These are phyloP conservation scores for Lucinisca nassula DNA, from an alignment of 2,888 invertebrate genomes.

Conservation along the genomic window DNA sequence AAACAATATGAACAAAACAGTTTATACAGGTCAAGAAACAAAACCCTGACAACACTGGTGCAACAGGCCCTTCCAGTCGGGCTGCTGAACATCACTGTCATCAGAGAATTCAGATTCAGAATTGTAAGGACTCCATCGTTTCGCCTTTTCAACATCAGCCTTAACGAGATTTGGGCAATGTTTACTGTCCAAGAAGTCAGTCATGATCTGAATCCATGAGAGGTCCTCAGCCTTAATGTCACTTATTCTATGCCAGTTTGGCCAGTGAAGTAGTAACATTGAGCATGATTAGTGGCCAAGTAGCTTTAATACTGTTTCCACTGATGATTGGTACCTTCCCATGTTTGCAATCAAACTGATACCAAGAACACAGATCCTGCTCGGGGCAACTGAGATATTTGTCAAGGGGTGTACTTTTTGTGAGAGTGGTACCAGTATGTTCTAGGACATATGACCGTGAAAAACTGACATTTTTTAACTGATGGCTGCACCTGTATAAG, in stretches of 20 bases:
- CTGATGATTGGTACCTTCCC: too few relatives aligned
- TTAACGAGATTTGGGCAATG: slow-evolving; percentile 59
- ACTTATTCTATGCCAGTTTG: slow-evolving; percentile 44
- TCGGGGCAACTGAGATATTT: slow-evolving; percentile 43
- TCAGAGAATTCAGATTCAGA: too few relatives aligned
- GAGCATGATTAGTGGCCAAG: slow-evolving; percentile 62
- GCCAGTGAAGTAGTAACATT: slow-evolving; percentile 53
- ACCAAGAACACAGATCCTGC: too few relatives aligned
- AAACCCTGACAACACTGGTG: too few relatives aligned
- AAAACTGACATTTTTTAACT: slow-evolving; percentile 54
- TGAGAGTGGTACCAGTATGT: not conserved
- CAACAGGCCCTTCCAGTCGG: too few relatives aligned
- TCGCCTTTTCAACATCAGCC: too few relatives aligned
- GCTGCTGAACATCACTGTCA: too few relatives aligned
- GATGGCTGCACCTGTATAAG: slow-evolving; percentile 57
- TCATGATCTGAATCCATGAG: slow-evolving; percentile 56
- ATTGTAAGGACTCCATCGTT: too few relatives aligned
- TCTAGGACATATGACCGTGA: slow-evolving; percentile 47
- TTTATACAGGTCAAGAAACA: too few relatives aligned
- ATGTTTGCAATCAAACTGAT: too few relatives aligned
- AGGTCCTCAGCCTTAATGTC: slow-evolving; percentile 56
- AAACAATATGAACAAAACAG: too few relatives aligned
- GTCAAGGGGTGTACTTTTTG: slow-evolving; percentile 38
- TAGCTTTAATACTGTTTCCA: slow-evolving; percentile 14
- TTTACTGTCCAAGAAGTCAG: slow-evolving; percentile 39